Percentiles rank a stretch among this genome's conserved stretches.
Evolutionary conservation across 2,888 invertebrate species (phyloP).

Genomic region (Macaria liturata): DNA sequence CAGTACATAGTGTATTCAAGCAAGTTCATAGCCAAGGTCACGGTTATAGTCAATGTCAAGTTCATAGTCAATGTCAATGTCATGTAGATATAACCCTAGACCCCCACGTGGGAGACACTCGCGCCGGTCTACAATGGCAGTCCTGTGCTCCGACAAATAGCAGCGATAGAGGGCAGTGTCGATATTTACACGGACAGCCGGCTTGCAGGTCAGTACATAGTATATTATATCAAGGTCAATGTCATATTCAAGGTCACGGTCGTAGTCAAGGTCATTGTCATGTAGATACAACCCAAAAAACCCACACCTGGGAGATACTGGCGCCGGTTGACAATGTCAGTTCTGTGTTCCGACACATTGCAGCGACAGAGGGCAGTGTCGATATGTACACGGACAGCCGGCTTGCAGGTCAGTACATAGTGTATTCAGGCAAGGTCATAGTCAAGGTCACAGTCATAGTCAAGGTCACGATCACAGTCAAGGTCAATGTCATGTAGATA

Average conservation of each 20-base stretch:
- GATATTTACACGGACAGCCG: constrained; percentile 88
- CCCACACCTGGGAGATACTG: constrained; percentile 85
- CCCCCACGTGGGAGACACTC: constrained; percentile 85
- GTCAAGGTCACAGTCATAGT: too few relatives aligned
- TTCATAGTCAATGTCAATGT: too few relatives aligned
- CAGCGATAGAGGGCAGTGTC: constrained; percentile 93
- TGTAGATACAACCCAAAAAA: constrained; percentile 88
- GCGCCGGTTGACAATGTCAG: constrained; percentile 89
- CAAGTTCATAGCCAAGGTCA: too few relatives aligned
- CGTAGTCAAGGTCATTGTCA: too few relatives aligned
- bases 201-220: constrained; percentile 85
- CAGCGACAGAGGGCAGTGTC: constrained; percentile 92
- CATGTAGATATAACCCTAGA: constrained; percentile 87
- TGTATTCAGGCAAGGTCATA: too few relatives aligned
- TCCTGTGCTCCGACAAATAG: constrained; percentile 91
- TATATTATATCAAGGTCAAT: too few relatives aligned
- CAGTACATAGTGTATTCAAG: too few relatives aligned
- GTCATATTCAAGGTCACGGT: too few relatives aligned
- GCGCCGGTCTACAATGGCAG: constrained; percentile 89
- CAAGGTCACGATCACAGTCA: too few relatives aligned
- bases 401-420: constrained; percentile 85
- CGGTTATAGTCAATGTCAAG: too few relatives aligned
- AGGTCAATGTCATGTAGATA: constrained; percentile 55
- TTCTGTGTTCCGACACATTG: constrained; percentile 91
- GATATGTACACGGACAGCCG: constrained; percentile 88